Conservation (phyloP, 2,797 vertebrate genomes). For the Sebastes minor region DNA sequence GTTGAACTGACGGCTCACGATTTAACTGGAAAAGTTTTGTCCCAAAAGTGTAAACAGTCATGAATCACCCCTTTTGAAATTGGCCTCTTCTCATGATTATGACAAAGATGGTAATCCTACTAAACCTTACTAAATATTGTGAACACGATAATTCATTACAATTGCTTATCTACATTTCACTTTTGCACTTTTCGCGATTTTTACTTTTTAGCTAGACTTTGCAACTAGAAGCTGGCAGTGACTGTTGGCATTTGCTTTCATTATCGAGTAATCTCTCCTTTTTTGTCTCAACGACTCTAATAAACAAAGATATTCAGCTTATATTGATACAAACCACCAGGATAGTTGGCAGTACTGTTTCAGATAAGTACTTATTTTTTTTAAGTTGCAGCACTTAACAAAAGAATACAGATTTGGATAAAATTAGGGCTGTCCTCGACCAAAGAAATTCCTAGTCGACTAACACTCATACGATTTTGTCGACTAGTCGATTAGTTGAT, state of each 20-base stretch:
- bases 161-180: not conserved
- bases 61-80: not conserved
- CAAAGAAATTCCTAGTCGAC: no score
- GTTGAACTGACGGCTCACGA: conserved; percentile 31
- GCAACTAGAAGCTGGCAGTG: not conserved
- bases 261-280: not conserved
- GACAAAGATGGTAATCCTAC: not conserved
- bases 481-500: no score
- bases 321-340: not conserved
- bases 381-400: not conserved
- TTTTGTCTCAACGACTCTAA: not conserved
- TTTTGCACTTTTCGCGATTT: not conserved
- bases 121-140: not conserved
- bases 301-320: not conserved
- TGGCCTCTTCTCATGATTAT: not conserved
- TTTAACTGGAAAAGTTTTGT: conserved; percentile 26
- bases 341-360: not conserved
- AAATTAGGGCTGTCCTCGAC: no score
- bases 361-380: not conserved
- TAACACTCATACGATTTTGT: no score
- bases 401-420: not conserved
- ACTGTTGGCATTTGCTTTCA: not conserved
- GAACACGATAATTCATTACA: not conserved
- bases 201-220: not conserved
- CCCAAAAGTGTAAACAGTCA: conserved; percentile 10